A percentile compares a stretch with the other conserved stretches of the same genome.
Evolutionary conservation across 2,888 invertebrate genomes (phyloP).

Genomic region (Eupithecia subumbrata): DNA sequence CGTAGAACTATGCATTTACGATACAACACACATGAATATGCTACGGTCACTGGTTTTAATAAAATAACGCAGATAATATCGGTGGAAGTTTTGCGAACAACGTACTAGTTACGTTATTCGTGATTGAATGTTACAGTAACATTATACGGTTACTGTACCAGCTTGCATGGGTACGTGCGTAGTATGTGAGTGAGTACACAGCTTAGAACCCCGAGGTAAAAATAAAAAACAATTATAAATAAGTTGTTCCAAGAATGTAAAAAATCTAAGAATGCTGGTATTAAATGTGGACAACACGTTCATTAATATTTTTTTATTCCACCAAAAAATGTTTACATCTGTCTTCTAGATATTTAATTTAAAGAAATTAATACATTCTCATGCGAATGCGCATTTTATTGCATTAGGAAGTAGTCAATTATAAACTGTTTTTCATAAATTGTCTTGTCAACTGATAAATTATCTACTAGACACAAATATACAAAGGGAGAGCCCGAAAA

Average conservation of each 20-base stretch:
- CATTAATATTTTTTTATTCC: background rate
- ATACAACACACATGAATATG: background rate
- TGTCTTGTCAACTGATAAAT: background rate
- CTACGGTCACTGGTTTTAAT: background rate
- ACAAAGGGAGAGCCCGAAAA: background rate
- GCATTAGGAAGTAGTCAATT: background rate
- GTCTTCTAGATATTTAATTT: slow-evolving; percentile 2
- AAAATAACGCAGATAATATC: background rate
- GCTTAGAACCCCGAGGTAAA: background rate
- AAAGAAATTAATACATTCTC: background rate
- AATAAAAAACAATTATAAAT: background rate
- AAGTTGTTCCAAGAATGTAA: background rate
- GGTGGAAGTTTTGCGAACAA: background rate
- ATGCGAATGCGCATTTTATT: background rate
- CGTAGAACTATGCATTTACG: background rate
- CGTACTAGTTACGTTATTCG: background rate
- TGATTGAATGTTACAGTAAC: background rate
- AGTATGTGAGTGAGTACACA: background rate
- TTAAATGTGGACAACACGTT: background rate
- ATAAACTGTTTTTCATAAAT: background rate
- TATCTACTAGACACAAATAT: background rate
- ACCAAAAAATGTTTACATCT: background rate
- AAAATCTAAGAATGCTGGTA: background rate
- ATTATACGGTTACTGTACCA: background rate
- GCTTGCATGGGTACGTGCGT: background rate